phyloP scores from a whole-genome alignment of 30 jellyfish, hydroid and myxozoan species.

The Turritopsis rubra region DNA sequence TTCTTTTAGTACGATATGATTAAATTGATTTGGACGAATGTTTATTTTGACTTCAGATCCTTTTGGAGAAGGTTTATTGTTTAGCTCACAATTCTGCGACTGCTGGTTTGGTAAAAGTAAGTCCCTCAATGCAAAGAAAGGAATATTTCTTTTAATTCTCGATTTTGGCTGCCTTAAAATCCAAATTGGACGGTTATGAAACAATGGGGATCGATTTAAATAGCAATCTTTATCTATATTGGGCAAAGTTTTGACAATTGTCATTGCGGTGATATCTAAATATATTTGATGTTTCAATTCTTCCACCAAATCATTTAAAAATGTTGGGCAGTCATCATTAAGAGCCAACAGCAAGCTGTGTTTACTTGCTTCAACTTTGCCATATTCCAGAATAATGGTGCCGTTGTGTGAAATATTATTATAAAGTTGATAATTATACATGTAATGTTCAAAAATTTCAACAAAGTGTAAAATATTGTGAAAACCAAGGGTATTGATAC shows the following conservation, averaged over 20 bases:
- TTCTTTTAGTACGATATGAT: not conserved
- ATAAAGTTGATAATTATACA: not conserved
- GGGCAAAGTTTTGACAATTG: not conserved
- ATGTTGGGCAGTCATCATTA: not conserved
- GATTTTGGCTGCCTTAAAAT: not conserved
- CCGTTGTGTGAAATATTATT: not conserved
- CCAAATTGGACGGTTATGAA: not conserved
- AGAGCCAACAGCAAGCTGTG: not conserved
- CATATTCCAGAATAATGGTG: not conserved
- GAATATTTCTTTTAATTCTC: not conserved
- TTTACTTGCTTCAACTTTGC: not conserved
- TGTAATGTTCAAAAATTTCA: not conserved
- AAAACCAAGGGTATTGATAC: not conserved
- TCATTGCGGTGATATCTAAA: not conserved
- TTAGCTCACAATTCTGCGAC: slow-evolving; percentile 8
- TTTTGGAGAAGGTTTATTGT: slow-evolving; percentile 19
- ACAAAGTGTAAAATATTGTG: not conserved
- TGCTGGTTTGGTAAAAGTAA: not conserved
- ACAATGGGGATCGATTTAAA: not conserved
- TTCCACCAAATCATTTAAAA: not conserved
- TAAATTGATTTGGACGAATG: not conserved
- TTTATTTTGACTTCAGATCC: not conserved
- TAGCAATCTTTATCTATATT: not conserved
- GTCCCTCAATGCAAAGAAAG: not conserved
- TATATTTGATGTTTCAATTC: not conserved